A percentile compares a stretch with the other conserved stretches of the same genome.
These are phyloP conservation scores for Hafferia zeledoni DNA, from an alignment of 2,797 vertebrate genomes.

Conservation along the genomic window DNA sequence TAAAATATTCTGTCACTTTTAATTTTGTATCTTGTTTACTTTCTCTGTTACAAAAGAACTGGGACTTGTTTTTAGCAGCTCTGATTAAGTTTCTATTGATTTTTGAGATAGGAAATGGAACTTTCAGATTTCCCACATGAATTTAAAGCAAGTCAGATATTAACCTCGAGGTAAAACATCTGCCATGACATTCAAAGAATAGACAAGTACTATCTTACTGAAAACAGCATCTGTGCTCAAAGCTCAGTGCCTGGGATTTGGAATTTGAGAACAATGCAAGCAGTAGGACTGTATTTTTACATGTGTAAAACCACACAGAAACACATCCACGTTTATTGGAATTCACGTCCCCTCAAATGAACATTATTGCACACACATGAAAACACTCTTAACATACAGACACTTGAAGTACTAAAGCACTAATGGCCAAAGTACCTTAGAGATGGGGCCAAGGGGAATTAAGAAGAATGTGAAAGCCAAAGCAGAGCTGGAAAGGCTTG, in stretches of 20 bases:
- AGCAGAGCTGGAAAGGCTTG: background rate
- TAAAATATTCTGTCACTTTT: constrained; percentile 78
- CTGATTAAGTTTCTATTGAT: constrained; percentile 81
- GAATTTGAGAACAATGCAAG: constrained; percentile 13
- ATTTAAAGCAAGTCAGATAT: constrained; percentile 77
- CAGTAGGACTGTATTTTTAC: background rate
- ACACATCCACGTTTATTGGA: background rate
- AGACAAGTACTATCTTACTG: constrained; percentile 53
- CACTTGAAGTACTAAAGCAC: background rate
- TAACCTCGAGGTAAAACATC: constrained; percentile 76
- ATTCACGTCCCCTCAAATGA: background rate
- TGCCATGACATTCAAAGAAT: constrained; percentile 60
- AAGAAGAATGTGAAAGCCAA: background rate
- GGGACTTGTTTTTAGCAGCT: constrained; percentile 76
- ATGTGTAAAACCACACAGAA: background rate
- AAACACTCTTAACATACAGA: background rate
- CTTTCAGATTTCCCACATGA: constrained; percentile 79
- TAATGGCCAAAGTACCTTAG: background rate
- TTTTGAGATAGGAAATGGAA: constrained; percentile 77
- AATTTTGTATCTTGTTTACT: constrained; percentile 78
- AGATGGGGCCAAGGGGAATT: background rate
- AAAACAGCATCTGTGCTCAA: constrained; percentile 63
- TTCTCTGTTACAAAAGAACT: constrained; percentile 73
- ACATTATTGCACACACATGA: background rate
- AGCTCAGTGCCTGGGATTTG: constrained; percentile 42